Evolutionary conservation across 2,797 vertebrate species (phyloP).

Genomic region (Brachymystax lenok): DNA sequence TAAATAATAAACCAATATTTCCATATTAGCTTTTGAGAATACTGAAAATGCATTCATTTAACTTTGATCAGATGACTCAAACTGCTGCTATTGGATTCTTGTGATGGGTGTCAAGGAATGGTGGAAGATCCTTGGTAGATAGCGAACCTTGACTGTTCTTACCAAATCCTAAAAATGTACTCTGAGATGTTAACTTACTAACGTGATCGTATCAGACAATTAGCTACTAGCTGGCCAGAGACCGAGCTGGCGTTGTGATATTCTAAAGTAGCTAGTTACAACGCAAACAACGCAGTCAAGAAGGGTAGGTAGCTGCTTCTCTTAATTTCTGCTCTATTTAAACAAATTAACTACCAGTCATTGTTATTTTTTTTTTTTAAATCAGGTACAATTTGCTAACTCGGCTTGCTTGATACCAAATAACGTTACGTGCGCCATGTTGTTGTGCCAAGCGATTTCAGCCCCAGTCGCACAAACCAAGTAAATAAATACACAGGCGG

Average conservation of each 20-base stretch:
- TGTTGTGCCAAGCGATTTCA: conserved; percentile 40
- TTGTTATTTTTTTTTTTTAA: too few species aligned
- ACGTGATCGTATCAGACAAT: too few species aligned
- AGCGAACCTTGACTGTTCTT: too few species aligned
- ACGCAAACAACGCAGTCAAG: too few species aligned
- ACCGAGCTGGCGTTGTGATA: too few species aligned
- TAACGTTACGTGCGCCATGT: conserved; percentile 35
- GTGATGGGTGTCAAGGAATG: neutral
- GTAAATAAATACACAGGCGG: conserved; percentile 21
- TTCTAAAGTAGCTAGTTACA: too few species aligned
- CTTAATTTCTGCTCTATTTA: neutral
- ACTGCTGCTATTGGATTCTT: neutral
- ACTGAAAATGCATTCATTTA: neutral
- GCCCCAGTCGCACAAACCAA: neutral
- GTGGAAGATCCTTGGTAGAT: too few species aligned
- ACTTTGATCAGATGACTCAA: too few species aligned
- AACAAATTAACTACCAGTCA: neutral
- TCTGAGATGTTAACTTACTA: too few species aligned
- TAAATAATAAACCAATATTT: neutral
- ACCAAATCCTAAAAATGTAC: too few species aligned
- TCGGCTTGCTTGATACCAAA: conserved; percentile 32
- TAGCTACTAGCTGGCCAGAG: too few species aligned
- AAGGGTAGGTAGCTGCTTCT: neutral
- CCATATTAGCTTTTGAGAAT: neutral
- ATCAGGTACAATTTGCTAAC: conserved; percentile 25